phyloP scores from a whole-genome alignment of 1,140 invertebrate genomes.

The Zaprionus gabonicus region DNA sequence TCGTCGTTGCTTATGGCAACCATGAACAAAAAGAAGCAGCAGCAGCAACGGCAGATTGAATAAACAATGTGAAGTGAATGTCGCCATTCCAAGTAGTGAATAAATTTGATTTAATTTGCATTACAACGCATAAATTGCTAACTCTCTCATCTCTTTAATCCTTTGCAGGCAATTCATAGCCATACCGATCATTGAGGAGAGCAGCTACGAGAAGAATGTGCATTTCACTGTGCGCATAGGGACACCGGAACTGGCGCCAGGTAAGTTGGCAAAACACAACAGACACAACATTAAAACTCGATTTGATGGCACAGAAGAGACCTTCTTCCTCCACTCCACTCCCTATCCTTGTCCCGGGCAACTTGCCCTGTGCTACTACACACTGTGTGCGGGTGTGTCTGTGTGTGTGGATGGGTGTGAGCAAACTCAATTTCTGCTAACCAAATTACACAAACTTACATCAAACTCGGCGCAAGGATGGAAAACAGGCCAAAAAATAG shows the following conservation, averaged over 20 bases:
- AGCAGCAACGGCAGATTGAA: neutral
- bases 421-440: conserved; percentile 49
- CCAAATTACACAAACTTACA: conserved; percentile 39
- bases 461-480: neutral
- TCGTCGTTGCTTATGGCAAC: conserved; percentile 36
- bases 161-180: conserved; percentile 93
- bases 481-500: conserved; percentile 15
- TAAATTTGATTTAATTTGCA: conserved; percentile 28
- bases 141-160: conserved; percentile 22
- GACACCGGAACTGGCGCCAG: conserved; percentile 93
- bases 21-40: neutral
- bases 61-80: conserved; percentile 16
- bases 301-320: conserved; percentile 50
- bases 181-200: conserved; percentile 96
- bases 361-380: conserved; percentile 20
- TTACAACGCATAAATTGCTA: conserved; percentile 9
- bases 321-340: neutral
- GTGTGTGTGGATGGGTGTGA: conserved; percentile 6
- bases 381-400: neutral
- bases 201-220: conserved; percentile 99
- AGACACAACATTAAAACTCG: conserved; percentile 37
- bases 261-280: conserved; percentile 86
- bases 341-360: conserved; percentile 1
- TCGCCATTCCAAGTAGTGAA: conserved; percentile 12
- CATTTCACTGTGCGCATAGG: conserved; percentile 96